Base-by-base conservation (phyloP, 2,888 invertebrate genomes). In the Xestia ashworthii region DNA sequence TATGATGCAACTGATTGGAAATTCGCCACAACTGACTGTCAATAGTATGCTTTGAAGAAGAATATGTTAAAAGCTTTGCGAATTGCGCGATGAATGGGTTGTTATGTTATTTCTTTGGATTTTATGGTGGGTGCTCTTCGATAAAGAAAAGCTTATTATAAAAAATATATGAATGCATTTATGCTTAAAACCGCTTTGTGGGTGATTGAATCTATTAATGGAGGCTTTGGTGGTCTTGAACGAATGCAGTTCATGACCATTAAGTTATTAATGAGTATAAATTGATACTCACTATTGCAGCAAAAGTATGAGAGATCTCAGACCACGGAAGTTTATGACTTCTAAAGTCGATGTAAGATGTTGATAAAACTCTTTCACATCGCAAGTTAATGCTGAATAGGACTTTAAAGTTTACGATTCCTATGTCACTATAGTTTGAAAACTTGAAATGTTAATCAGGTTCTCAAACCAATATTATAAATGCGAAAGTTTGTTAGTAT, bases 1-100 rank as follows among this genome's bases (percentile, higher is more conserved):
- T 92, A 94, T 91, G 92, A 91, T 89, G 83, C 82, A 81, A 84
- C 88, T 89, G 90, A 90, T 92, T 92, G 92, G 90, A 90, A 92
- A 90, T 92, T 90, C 90, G 90, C 89, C 80, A 80, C 89, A 89
- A 88, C 78, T 83, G 70, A 84, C 87, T 86, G 78, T 84, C 81
- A 86, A 87, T 87, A 82, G 85, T 74, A 60, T 87, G 81, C 80
- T 75, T 80, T 87, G 88, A 89, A 87, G 86, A 83, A 83, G 87
- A 84, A 84, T 90, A 87, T 88, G 85, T 88, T 90, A 87, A 81
- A 69, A 78, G 79, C 77, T 85, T 80, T 79, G 65, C 48, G n/a
- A 74, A 84, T 81, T 48, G 73, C 60, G 25, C 46, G 8, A 32
- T 74, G 64, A 74, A 81, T 66, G 76, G 60, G 44, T 25, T 69